Conservation (phyloP, 2,888 invertebrate species). For the Ametastegia equiseti region DNA sequence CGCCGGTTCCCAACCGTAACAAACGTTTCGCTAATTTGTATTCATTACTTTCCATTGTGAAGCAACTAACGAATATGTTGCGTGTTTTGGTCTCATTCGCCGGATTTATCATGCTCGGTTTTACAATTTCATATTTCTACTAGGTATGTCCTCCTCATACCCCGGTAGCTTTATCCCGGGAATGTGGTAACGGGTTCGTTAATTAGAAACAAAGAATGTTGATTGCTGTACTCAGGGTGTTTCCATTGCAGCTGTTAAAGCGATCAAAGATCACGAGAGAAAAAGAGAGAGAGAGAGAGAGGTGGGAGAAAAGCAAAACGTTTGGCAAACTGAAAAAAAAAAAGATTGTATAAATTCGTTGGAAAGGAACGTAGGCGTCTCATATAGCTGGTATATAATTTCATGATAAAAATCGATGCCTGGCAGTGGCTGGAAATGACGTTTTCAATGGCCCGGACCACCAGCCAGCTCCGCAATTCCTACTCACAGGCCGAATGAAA, state of each 20-base stretch:
- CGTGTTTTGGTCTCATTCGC: constrained; percentile 32
- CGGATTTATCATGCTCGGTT: constrained; percentile 38
- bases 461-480: neutral
- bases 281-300: too few relatives aligned
- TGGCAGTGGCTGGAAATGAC: neutral
- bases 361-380: neutral
- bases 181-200: constrained; percentile 27
- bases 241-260: neutral
- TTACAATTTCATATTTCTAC: constrained; percentile 40
- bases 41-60: constrained; percentile 42
- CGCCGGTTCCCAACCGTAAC: constrained; percentile 14
- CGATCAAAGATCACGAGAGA: constrained; percentile 9
- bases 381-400: neutral
- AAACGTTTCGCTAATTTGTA: constrained; percentile 46
- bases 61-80: constrained; percentile 44
- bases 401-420: neutral
- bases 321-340: too few relatives aligned
- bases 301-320: too few relatives aligned
- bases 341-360: neutral
- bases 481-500: neutral
- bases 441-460: constrained; percentile 8
- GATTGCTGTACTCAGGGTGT: neutral
- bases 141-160: too few relatives aligned
- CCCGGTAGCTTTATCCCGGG: neutral
- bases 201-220: constrained; percentile 41